Evolutionary conservation across 2,888 invertebrate species (phyloP).

Genomic region (Drosophila affinis): DNA sequence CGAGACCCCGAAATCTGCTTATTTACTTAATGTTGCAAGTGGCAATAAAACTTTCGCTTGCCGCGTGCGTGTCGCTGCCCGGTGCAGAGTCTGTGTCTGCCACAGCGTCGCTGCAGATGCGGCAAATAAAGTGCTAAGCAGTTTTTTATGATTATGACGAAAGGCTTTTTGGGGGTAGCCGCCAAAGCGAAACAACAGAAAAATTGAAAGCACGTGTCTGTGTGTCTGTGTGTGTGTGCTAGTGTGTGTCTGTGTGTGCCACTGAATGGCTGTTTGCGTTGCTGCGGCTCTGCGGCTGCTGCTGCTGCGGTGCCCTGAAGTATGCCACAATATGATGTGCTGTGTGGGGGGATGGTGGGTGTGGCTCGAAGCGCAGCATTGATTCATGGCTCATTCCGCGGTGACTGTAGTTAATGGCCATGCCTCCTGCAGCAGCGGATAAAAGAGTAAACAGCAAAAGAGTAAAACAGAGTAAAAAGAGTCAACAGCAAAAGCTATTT

Average conservation of each 20-base stretch:
- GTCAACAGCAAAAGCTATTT: no score
- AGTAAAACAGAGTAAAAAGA: no score
- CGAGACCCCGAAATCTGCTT: slow-evolving; percentile 49
- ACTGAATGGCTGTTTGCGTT: no score
- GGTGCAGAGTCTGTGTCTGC: not conserved
- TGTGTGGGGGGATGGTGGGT: not conserved
- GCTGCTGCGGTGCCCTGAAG: not conserved
- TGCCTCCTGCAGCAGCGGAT: no score
- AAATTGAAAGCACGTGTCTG: slow-evolving; percentile 5
- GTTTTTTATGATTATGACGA: slow-evolving; percentile 67
- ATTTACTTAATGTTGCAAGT: slow-evolving; percentile 52
- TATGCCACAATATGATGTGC: not conserved
- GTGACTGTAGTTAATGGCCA: no score
- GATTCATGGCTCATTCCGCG: not conserved
- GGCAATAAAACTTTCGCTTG: slow-evolving; percentile 53
- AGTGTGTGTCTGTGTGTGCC: no score
- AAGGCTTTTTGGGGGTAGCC: slow-evolving; percentile 28
- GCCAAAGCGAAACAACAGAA: not conserved
- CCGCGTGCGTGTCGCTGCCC: slow-evolving; percentile 23
- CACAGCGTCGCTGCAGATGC: slow-evolving; percentile 9
- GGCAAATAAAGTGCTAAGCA: slow-evolving; percentile 59
- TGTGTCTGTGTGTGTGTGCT: not conserved
- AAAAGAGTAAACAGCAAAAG: no score
- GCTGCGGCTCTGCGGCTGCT: no score
- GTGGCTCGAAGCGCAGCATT: not conserved